Percentiles rank a stretch among this genome's conserved stretches.
Conservation (phyloP, 2,797 vertebrate species). For the Aselliscus stoliczkanus region DNA sequence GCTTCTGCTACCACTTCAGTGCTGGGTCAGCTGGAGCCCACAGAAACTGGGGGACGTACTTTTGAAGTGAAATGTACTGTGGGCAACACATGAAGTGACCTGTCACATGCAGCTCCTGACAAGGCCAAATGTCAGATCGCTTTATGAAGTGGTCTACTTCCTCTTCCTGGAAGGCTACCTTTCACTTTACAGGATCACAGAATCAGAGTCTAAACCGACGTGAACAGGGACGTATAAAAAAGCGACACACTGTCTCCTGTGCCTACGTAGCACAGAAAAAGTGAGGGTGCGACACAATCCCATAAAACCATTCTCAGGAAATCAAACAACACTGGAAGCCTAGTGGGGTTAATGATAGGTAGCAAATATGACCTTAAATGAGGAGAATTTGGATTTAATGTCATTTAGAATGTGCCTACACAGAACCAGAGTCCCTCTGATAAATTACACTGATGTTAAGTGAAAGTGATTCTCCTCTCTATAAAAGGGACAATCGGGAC, state of each 20-base stretch:
- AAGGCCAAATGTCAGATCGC: background rate
- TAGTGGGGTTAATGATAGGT: slow-evolving; percentile 22
- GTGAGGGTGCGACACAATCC: background rate
- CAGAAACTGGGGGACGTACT: background rate
- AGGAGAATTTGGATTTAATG: background rate
- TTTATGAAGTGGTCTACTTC: background rate
- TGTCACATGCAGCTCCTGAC: background rate
- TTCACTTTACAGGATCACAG: background rate
- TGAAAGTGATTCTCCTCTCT: background rate
- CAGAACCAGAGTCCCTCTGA: background rate
- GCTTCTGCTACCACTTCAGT: background rate
- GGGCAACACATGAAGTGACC: background rate
- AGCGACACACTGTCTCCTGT: background rate
- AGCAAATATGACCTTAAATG: slow-evolving; percentile 2
- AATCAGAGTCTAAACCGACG: background rate
- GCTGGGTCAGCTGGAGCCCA: background rate
- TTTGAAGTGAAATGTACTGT: background rate
- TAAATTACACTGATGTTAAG: background rate
- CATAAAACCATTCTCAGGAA: slow-evolving; percentile 28
- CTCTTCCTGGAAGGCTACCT: background rate
- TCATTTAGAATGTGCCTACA: background rate
- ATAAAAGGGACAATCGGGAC: background rate
- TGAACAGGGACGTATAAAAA: background rate
- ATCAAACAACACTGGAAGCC: background rate
- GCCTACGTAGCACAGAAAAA: background rate